Percentiles rank a stretch among this genome's conserved stretches.
These are phyloP conservation scores for Cinclus mexicanus DNA, from an alignment of 2,113 vertebrate genomes.

Conservation along the genomic window DNA sequence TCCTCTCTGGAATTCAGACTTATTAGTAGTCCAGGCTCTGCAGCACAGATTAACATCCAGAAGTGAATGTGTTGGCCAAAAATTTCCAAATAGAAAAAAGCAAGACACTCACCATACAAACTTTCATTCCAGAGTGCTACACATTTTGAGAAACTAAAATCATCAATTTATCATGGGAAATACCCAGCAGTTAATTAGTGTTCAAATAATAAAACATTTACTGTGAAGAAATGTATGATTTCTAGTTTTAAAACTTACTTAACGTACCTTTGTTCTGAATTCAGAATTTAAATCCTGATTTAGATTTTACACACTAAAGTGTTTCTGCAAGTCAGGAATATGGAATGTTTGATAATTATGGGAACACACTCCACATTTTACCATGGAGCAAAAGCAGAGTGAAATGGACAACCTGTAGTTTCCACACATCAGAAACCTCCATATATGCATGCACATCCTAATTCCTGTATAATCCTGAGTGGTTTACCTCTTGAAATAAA, in stretches of 20 bases:
- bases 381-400: background rate
- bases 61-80: background rate
- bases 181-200: background rate
- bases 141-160: background rate
- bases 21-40: background rate
- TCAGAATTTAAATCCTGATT: background rate
- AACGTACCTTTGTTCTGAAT: background rate
- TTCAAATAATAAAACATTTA: background rate
- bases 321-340: background rate
- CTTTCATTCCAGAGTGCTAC: background rate
- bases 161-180: background rate
- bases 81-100: background rate
- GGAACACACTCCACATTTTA: background rate
- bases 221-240: background rate
- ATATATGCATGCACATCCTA: conserved; percentile 38
- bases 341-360: background rate
- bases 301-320: background rate
- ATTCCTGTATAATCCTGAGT: conserved; percentile 48
- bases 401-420: conserved; percentile 6
- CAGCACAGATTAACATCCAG: background rate
- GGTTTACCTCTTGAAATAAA: conserved; percentile 67
- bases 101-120: background rate
- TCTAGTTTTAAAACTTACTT: background rate
- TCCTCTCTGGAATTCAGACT: background rate
- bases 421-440: background rate